phyloP scores from a whole-genome alignment of 2,113 vertebrate species.

The Hemichromis elongatus region DNA sequence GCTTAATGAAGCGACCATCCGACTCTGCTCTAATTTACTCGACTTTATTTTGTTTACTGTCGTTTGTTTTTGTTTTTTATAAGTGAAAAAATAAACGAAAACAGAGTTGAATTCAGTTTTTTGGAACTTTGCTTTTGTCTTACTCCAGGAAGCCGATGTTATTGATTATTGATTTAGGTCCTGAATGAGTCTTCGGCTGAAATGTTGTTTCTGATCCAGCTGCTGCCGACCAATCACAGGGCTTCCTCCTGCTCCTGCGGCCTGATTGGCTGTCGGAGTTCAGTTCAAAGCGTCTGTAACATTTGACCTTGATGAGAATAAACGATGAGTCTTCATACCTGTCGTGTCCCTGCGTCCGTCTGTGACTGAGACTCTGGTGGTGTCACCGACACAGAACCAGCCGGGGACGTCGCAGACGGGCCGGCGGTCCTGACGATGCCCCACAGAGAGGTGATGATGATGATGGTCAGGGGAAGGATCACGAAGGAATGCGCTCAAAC shows the following conservation, averaged over 20 bases:
- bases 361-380: background rate
- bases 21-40: background rate
- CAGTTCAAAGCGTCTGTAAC: too few relatives aligned
- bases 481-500: too few relatives aligned
- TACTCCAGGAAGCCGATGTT: background rate
- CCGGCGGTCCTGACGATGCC: background rate
- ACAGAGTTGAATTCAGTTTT: background rate
- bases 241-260: background rate
- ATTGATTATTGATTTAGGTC: background rate
- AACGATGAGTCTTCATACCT: too few relatives aligned
- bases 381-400: background rate
- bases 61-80: background rate
- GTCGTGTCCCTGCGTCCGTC: too few relatives aligned
- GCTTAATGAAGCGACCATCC: background rate
- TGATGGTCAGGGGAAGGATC: too few relatives aligned
- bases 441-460: too few relatives aligned
- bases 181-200: background rate
- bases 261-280: background rate
- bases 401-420: background rate
- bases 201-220: background rate
- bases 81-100: background rate
- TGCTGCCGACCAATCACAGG: background rate
- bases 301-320: too few relatives aligned
- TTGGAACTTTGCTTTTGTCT: background rate
- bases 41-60: background rate